phyloP scores from a whole-genome alignment of 2,888 invertebrate species.

The Bombylius discolor region DNA sequence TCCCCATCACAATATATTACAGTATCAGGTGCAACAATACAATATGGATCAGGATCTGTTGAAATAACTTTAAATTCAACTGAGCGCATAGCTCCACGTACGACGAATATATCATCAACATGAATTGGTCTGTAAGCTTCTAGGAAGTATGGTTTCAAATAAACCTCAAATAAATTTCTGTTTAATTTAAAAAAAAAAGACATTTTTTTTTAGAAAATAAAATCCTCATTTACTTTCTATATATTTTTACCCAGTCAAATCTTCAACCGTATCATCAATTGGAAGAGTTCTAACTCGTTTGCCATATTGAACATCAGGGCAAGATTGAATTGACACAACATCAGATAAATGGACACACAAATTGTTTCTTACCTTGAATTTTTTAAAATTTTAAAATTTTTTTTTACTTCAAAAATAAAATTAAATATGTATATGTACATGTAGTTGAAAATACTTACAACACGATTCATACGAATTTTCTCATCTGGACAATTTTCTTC shows the following conservation, averaged over 20 bases:
- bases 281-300: constrained; percentile 96
- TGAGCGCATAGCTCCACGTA: constrained; percentile 95
- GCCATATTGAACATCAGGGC: constrained; percentile 95
- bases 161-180: constrained; percentile 91
- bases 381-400: not conserved
- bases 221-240: too few relatives aligned
- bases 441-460: constrained; percentile 41
- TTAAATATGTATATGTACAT: not conserved
- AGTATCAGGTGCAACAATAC: constrained; percentile 98
- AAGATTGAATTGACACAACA: constrained; percentile 87
- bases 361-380: constrained; percentile 59
- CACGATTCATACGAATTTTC: constrained; percentile 96
- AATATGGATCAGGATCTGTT: constrained; percentile 95
- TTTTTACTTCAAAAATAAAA: not conserved
- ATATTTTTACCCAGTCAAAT: constrained; percentile 70
- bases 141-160: constrained; percentile 96
- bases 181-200: constrained; percentile 14
- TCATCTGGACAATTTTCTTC: constrained; percentile 94
- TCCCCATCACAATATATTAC: constrained; percentile 99
- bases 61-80: constrained; percentile 99
- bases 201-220: too few relatives aligned
- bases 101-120: constrained; percentile 95
- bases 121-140: constrained; percentile 98
- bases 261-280: constrained; percentile 97
- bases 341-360: constrained; percentile 90